These are phyloP conservation scores for Artemisiospiza belli DNA, from an alignment of 2,113 vertebrate genomes.

Conservation along the genomic window DNA sequence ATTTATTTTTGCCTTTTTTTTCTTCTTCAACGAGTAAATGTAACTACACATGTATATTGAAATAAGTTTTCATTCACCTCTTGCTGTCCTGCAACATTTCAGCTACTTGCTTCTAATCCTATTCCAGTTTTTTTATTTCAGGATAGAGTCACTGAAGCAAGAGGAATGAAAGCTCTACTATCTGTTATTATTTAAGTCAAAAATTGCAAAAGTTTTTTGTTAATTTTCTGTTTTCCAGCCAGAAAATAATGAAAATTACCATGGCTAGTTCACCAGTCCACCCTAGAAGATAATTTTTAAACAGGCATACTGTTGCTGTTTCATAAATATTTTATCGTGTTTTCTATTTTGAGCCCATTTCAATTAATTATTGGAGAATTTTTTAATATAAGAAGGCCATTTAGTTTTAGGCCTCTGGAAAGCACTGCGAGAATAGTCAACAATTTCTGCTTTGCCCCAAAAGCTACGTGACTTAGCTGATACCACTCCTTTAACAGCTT, in stretches of 20 bases:
- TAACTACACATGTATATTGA: not conserved
- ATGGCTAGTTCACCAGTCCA: not conserved
- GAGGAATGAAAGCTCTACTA: not conserved
- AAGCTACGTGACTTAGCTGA: not conserved
- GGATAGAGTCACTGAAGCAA: not conserved
- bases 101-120: not conserved
- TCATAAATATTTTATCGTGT: not conserved
- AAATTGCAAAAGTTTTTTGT: not conserved
- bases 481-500: not conserved
- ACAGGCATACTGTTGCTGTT: not conserved
- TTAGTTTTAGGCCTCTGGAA: not conserved
- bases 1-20: slow-evolving; percentile 31
- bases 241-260: not conserved
- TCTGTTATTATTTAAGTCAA: not conserved
- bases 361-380: not conserved
- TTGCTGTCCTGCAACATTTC: not conserved
- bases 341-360: not conserved
- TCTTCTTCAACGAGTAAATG: slow-evolving; percentile 19
- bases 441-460: not conserved
- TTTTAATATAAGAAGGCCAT: not conserved
- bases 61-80: not conserved
- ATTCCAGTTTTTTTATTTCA: not conserved
- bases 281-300: not conserved
- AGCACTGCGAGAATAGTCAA: not conserved
- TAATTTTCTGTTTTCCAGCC: not conserved